Evolutionary conservation across 2,113 vertebrate genomes (phyloP).

Genomic region (Saguinus midas): DNA sequence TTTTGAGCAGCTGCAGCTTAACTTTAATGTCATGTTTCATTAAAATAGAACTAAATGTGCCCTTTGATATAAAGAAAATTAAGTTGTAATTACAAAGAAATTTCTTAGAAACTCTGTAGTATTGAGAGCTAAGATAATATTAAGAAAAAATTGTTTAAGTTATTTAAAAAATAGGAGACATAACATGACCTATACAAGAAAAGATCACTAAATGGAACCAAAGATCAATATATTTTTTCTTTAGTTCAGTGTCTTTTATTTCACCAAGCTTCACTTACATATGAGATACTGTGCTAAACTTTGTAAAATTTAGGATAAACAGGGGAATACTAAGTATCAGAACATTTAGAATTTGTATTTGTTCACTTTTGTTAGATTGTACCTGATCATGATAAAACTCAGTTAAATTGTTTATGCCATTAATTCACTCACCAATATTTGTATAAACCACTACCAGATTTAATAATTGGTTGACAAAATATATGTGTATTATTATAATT

Average conservation of each 20-base stretch:
- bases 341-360: background rate
- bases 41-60: background rate
- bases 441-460: background rate
- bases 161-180: background rate
- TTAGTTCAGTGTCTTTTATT: background rate
- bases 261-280: background rate
- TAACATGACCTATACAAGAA: background rate
- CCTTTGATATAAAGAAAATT: background rate
- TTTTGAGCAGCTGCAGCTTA: background rate
- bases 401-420: background rate
- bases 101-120: no score
- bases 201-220: background rate
- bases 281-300: background rate
- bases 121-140: background rate
- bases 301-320: background rate
- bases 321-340: background rate
- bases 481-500: background rate
- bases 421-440: background rate
- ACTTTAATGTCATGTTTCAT: background rate
- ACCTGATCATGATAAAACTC: background rate
- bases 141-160: background rate
- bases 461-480: constrained; percentile 14
- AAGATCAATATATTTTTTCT: background rate
- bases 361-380: background rate
- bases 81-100: background rate